These are phyloP conservation scores for Melieria picta DNA, from an alignment of 2,888 invertebrate genomes.

Conservation along the genomic window DNA sequence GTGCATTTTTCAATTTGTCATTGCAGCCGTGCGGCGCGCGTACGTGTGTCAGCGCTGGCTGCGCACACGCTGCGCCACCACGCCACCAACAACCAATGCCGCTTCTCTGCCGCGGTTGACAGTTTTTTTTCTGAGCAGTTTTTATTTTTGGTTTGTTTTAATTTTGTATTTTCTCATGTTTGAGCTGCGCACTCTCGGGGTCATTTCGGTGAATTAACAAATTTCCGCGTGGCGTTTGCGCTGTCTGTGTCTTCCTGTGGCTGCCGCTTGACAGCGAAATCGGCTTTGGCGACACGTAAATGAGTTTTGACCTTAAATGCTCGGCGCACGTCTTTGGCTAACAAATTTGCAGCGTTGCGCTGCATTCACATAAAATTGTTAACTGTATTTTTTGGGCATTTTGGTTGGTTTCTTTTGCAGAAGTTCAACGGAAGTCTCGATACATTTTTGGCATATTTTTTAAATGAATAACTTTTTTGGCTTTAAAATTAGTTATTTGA, in stretches of 20 bases:
- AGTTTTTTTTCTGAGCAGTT: no score
- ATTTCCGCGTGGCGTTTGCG: constrained; percentile 30
- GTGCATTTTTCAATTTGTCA: constrained; percentile 19
- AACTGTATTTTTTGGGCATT: no score
- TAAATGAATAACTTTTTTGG: no score
- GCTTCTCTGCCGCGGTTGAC: no score
- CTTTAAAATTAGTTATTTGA: no score
- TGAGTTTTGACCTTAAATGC: constrained; percentile 28
- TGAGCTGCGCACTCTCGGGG: constrained; percentile 14
- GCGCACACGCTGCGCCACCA: constrained; percentile 18
- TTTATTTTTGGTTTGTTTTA: no score
- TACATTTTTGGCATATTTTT: no score
- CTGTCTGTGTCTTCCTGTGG: constrained; percentile 13
- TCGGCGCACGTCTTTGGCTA: background rate
- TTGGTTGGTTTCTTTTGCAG: no score
- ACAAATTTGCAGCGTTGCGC: no score
- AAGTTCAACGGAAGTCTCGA: no score
- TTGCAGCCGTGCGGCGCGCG: constrained; percentile 9
- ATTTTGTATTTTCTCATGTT: constrained; percentile 3
- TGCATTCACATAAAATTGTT: no score
- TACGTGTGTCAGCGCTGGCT: constrained; percentile 18
- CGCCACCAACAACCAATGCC: background rate
- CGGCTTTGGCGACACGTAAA: constrained; percentile 22
- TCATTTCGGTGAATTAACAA: constrained; percentile 30
- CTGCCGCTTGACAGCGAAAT: constrained; percentile 15